phyloP scores from a whole-genome alignment of 2,797 vertebrate genomes.

The Galagoides demidoff region DNA sequence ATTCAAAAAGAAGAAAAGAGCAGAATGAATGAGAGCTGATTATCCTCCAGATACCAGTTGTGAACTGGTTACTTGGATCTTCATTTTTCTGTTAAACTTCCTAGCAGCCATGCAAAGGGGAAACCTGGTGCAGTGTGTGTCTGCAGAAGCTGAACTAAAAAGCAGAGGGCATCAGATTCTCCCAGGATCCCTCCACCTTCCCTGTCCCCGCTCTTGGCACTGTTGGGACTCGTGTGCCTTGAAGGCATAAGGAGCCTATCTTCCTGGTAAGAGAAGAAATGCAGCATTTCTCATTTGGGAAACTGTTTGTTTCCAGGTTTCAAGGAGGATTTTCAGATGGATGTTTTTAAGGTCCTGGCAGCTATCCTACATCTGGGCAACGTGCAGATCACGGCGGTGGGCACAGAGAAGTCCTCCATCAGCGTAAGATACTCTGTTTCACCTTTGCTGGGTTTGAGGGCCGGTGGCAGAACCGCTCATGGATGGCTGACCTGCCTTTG shows the following conservation, averaged over 20 bases:
- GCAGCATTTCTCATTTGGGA: neutral
- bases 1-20: neutral
- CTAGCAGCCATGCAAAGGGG: neutral
- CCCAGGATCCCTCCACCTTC: accelerated
- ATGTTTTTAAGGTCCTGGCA: slow-evolving; percentile 94
- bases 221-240: neutral
- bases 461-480: neutral
- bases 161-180: neutral
- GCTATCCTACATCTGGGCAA: slow-evolving; percentile 97
- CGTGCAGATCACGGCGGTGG: slow-evolving; percentile 89
- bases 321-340: slow-evolving; percentile 93
- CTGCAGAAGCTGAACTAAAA: neutral
- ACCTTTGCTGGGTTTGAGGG: too few relatives aligned
- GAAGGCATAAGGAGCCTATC: neutral
- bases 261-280: neutral
- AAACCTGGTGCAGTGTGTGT: accelerated
- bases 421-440: slow-evolving; percentile 87
- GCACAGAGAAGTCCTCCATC: slow-evolving; percentile 93
- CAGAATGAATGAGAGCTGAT: neutral
- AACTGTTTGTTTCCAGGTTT: slow-evolving; percentile 89
- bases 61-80: neutral
- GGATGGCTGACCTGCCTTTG: neutral
- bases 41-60: neutral
- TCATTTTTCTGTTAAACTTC: neutral
- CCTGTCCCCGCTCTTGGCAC: neutral